Evolutionary conservation across 53 echinoderm and acorn worm genomes (phyloP).

Genomic region (Paracentrotus lividus): DNA sequence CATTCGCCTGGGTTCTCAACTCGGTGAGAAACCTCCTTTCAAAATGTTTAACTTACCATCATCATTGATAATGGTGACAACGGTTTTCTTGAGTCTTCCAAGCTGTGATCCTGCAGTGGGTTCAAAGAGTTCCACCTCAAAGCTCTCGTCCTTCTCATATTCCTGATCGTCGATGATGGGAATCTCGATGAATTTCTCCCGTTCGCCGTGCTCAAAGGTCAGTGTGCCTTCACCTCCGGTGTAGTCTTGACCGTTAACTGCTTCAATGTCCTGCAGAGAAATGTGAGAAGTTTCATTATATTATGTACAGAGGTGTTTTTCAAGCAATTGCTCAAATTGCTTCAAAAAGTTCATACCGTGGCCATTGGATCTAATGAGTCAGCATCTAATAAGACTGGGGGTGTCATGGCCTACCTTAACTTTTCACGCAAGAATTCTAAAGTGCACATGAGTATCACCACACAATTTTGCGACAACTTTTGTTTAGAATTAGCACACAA

Average conservation of each 20-base stretch:
- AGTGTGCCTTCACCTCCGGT: conserved; percentile 86
- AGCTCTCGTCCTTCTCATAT: conserved; percentile 98
- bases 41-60: conserved; percentile 93
- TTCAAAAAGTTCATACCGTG: too few relatives aligned
- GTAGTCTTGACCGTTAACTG: conserved; percentile 90
- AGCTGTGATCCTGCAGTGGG: conserved; percentile 92
- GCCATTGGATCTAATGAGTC: too few relatives aligned
- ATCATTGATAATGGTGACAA: conserved; percentile 97
- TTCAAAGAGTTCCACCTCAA: conserved; percentile 92
- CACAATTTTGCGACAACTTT: too few relatives aligned
- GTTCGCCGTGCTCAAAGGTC: conserved; percentile 94
- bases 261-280: conserved; percentile 82
- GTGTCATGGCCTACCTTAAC: too few relatives aligned
- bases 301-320: too few relatives aligned
- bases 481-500: too few relatives aligned
- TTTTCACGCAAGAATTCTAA: too few relatives aligned
- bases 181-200: conserved; percentile 95
- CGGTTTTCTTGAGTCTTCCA: conserved; percentile 94
- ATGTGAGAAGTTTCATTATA: background rate
- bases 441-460: too few relatives aligned
- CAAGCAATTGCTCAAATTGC: too few relatives aligned
- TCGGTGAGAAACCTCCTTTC: too few relatives aligned
- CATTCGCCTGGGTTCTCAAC: too few relatives aligned
- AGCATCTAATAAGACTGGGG: too few relatives aligned
- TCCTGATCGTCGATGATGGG: conserved; percentile 98